These are phyloP conservation scores for Limnothrissa miodon DNA, from an alignment of 2,113 vertebrate genomes.

Conservation along the genomic window DNA sequence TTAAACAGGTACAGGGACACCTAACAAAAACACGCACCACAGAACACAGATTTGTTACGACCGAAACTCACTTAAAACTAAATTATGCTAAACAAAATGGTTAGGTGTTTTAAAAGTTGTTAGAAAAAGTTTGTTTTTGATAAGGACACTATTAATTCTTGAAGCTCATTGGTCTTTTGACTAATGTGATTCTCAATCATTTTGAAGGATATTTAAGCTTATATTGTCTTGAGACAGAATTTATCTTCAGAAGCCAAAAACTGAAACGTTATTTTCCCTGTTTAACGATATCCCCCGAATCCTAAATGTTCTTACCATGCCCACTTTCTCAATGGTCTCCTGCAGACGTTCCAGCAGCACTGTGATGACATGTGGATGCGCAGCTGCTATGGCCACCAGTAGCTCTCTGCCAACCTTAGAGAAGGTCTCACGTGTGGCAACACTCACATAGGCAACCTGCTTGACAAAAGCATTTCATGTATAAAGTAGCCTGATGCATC, in stretches of 20 bases:
- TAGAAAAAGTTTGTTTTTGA: background rate
- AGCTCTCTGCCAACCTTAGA: conserved; percentile 95
- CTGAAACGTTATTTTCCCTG: background rate
- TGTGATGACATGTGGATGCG: conserved; percentile 84
- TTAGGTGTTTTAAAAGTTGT: background rate
- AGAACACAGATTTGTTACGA: background rate
- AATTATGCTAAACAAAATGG: background rate
- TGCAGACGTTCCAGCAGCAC: conserved; percentile 82
- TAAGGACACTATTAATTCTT: background rate
- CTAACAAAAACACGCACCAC: conserved; percentile 62
- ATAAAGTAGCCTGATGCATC: too few relatives aligned
- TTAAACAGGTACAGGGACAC: conserved; percentile 95
- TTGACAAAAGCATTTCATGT: background rate
- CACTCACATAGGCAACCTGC: conserved; percentile 89
- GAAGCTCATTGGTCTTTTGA: background rate
- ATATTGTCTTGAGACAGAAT: background rate
- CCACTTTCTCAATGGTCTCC: conserved; percentile 89
- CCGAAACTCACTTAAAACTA: too few relatives aligned
- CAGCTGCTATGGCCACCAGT: conserved; percentile 81
- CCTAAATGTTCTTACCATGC: conserved; percentile 77
- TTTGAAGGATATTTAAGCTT: background rate
- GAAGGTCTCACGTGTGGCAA: conserved; percentile 89
- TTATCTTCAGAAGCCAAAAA: background rate
- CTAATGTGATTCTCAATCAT: background rate
- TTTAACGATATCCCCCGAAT: background rate